A percentile compares a stretch with the other conserved stretches of the same genome.
These are phyloP conservation scores for Acromyrmex heyeri DNA, from an alignment of 1,140 invertebrate species.

Conservation along the genomic window DNA sequence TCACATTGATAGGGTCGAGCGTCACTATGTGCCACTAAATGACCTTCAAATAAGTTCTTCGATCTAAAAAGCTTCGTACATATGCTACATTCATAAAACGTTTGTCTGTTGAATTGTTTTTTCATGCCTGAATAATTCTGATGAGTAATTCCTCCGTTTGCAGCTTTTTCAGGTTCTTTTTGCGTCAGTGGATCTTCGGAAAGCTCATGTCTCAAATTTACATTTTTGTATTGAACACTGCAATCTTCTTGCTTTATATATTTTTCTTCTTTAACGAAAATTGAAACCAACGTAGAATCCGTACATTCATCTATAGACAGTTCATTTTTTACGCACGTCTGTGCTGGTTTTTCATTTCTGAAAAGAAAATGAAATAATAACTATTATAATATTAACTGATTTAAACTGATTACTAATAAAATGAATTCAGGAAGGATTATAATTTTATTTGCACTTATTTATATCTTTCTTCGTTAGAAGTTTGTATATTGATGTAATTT, in stretches of 20 bases:
- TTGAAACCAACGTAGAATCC: constrained; percentile 37
- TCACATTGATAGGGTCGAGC: constrained; percentile 86
- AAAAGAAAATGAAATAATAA: constrained; percentile 57
- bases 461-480: background rate
- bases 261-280: constrained; percentile 45
- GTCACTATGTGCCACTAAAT: constrained; percentile 85
- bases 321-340: constrained; percentile 55
- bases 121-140: background rate
- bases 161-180: constrained; percentile 4
- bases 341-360: constrained; percentile 56
- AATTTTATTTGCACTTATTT: constrained; percentile 23
- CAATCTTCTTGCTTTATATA: constrained; percentile 5
- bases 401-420: constrained; percentile 3
- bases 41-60: constrained; percentile 86
- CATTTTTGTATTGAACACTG: background rate
- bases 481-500: background rate
- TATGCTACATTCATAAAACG: constrained; percentile 82
- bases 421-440: background rate
- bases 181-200: background rate
- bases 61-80: constrained; percentile 85
- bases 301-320: constrained; percentile 44
- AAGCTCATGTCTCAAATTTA: background rate
- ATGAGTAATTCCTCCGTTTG: background rate
- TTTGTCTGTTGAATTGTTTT: constrained; percentile 21
- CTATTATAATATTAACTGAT: constrained; percentile 23